A percentile compares a stretch with the other conserved stretches of the same genome.
phyloP scores from a whole-genome alignment of 2,797 vertebrate species.

The Coccyzus lansbergi region DNA sequence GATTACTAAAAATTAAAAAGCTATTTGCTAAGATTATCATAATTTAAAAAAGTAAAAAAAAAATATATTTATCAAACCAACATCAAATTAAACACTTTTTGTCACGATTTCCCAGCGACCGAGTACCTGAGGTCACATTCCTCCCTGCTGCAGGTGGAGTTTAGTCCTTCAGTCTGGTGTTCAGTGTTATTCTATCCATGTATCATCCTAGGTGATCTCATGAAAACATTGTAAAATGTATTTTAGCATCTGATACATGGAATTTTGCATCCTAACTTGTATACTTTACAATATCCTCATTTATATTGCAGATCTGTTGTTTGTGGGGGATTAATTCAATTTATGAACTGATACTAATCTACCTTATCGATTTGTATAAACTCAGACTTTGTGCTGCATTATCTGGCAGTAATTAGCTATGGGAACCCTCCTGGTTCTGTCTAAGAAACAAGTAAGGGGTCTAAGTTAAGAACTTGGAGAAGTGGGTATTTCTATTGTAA shows the following conservation, averaged over 20 bases:
- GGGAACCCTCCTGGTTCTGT: neutral
- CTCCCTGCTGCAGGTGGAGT: neutral
- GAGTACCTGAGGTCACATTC: neutral
- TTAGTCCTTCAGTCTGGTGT: neutral
- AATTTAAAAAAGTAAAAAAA: neutral
- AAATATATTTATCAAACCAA: neutral
- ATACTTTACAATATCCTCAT: neutral
- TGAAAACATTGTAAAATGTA: neutral
- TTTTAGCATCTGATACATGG: neutral
- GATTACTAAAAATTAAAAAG: neutral
- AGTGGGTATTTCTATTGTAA: neutral
- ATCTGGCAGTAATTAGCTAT: neutral
- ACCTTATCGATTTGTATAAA: neutral
- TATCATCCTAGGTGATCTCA: neutral
- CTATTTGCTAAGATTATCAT: neutral
- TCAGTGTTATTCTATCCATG: neutral
- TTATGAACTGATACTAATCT: neutral
- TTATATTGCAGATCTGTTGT: neutral
- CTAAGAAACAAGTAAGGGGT: neutral
- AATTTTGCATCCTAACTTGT: neutral
- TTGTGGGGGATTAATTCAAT: neutral
- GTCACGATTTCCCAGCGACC: neutral
- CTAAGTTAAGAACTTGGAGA: neutral
- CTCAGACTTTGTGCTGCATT: neutral
- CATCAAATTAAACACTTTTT: neutral